A percentile compares a stretch with the other conserved stretches of the same genome.
These are phyloP conservation scores for Tetragnatha montana DNA, from an alignment of 2,888 invertebrate genomes.

Conservation along the genomic window DNA sequence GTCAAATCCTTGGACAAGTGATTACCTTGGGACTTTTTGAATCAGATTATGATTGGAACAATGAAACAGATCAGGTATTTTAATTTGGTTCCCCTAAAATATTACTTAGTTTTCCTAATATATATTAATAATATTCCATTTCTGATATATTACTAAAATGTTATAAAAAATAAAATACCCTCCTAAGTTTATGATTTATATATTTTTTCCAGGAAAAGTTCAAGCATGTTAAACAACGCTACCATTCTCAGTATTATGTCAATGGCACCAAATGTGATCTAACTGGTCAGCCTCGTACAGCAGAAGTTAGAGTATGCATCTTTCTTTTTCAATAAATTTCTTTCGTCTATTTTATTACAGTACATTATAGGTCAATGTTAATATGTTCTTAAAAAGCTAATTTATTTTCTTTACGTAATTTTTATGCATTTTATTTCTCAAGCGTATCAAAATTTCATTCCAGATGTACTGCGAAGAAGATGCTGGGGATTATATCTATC, in stretches of 20 bases:
- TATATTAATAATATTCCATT: too few relatives aligned
- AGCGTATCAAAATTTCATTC: conserved; percentile 29
- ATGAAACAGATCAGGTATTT: conserved; percentile 69
- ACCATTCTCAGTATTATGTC: conserved; percentile 77
- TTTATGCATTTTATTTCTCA: too few relatives aligned
- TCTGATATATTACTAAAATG: too few relatives aligned
- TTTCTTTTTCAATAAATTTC: background rate
- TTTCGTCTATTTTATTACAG: too few relatives aligned
- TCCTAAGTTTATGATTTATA: background rate
- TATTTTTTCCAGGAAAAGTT: conserved; percentile 59
- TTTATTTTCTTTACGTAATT: too few relatives aligned
- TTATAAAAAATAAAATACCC: too few relatives aligned
- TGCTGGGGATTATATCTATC: conserved; percentile 76
- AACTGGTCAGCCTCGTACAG: conserved; percentile 75
- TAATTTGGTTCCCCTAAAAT: background rate
- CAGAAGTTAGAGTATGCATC: conserved; percentile 77
- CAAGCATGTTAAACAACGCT: conserved; percentile 72
- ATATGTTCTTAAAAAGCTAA: too few relatives aligned
- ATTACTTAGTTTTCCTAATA: background rate
- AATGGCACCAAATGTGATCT: conserved; percentile 77
- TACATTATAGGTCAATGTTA: too few relatives aligned
- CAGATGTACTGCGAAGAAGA: conserved; percentile 77
- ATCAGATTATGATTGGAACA: conserved; percentile 76
- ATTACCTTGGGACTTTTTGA: conserved; percentile 76
- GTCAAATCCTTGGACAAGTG: conserved; percentile 74